Evolutionary conservation across 2,888 invertebrate species (phyloP), one percentile per base, ranked within the genome.

Genomic region (Mylabris sibirica): DNA sequence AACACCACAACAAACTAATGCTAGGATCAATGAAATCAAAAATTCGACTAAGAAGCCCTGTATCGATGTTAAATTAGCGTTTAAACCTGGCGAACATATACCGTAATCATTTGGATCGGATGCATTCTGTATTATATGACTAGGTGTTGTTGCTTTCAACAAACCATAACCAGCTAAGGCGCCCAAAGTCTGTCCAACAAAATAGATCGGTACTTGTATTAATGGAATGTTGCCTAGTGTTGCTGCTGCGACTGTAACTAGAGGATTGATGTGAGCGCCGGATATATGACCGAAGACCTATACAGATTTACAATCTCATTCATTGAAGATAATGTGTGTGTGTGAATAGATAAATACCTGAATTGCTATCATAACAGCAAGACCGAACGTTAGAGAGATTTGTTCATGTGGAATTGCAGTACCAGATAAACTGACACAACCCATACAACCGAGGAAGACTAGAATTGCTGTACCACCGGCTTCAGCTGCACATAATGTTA

Each of bases 241-340:
- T 3, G 89, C 85, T 0, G 92, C 89, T 0, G 90, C 90, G n/a
- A 92, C 82, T 0, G 93, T 92, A 1, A 94, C 91, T 0, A 91
- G 88, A 0, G 94, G 94, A 82, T 94, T 94, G 79, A 94, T 86
- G 78, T 92, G 93, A 0, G 92, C 91, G 53, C 92, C 93, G 35
- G 93, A 93, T 59, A 94, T 87, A 79, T 93, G 93, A 5, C 92
- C 93, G 72, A 93, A 91, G 68, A 90, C 89, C 88, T 91, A 84
- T 63, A 85, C n/a, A n/a, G n/a, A n/a, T n/a, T n/a, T n/a, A 5
- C 38, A 60, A 61, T 38, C 41, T 49, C 5, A 17, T 2, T 9
- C 2, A 41, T 66, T 59, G 0, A 34, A 30, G 14, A 26, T 20
- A 57, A 30, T 24, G n/a, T n/a, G n/a, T n/a, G n/a, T n/a, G n/a